Evolutionary conservation across 2,113 vertebrate species (phyloP).

Genomic region (Egretta garzetta): DNA sequence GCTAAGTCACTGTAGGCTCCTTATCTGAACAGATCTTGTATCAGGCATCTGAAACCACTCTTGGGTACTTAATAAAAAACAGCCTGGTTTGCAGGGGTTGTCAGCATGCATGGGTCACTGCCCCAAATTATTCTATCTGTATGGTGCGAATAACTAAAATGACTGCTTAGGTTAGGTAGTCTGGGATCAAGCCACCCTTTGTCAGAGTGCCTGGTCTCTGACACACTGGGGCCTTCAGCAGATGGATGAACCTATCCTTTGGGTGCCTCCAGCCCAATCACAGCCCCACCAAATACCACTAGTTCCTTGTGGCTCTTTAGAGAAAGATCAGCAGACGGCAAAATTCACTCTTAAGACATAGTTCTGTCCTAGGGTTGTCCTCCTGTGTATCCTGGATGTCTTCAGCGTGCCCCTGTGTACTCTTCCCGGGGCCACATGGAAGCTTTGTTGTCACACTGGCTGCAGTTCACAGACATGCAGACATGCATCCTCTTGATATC

Average conservation of each 20-base stretch:
- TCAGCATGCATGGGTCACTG: background rate
- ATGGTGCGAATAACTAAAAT: background rate
- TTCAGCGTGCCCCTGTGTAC: background rate
- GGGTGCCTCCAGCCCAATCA: background rate
- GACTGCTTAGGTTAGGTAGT: background rate
- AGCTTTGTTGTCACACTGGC: background rate
- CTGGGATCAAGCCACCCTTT: background rate
- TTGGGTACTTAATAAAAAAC: background rate
- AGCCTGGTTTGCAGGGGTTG: background rate
- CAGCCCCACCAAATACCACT: background rate
- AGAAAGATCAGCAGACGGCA: background rate
- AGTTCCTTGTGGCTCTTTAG: background rate
- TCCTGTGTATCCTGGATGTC: background rate
- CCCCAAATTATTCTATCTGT: background rate
- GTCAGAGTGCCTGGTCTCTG: background rate
- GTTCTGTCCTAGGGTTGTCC: background rate
- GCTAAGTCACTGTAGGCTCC: background rate
- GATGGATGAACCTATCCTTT: background rate
- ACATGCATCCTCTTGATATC: fast-evolving
- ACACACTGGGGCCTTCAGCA: background rate
- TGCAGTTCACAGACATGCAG: background rate
- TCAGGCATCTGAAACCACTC: background rate
- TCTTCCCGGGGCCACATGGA: background rate
- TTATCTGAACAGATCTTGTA: background rate
- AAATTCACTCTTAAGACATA: background rate